Conservation (phyloP, 2,797 vertebrate species). For the Craterocephalus amniculus region DNA sequence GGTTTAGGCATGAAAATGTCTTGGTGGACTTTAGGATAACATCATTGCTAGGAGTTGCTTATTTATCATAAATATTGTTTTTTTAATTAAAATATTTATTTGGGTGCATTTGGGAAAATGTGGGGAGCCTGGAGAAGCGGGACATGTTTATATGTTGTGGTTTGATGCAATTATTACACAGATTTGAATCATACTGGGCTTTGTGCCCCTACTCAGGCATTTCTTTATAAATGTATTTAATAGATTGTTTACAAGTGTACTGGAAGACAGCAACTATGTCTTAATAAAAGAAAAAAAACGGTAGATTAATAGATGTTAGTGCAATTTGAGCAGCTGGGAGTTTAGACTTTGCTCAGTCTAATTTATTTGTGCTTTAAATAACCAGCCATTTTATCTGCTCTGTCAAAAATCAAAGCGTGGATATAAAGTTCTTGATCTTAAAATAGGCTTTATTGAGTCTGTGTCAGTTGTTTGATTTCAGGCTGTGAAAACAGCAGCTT, state of each 20-base stretch:
- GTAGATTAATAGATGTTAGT: neutral
- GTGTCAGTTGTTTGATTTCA: constrained; percentile 47
- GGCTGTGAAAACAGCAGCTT: constrained; percentile 50
- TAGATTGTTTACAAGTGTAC: neutral
- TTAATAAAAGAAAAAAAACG: no score
- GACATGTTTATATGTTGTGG: no score
- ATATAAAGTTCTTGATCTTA: constrained; percentile 46
- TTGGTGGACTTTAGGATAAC: neutral
- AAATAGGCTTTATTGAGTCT: constrained; percentile 35
- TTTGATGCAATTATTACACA: neutral
- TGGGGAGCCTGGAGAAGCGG: neutral
- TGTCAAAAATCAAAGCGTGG: constrained; percentile 7
- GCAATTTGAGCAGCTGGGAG: neutral
- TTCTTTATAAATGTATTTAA: no score
- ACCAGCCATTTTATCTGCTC: constrained; percentile 2
- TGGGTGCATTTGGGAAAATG: neutral
- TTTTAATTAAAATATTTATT: neutral
- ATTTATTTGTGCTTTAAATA: constrained; percentile 29
- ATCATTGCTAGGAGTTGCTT: no score
- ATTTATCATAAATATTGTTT: neutral
- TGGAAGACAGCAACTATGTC: neutral
- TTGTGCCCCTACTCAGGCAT: no score
- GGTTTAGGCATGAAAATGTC: neutral
- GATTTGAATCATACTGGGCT: neutral
- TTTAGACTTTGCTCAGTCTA: constrained; percentile 10